These are phyloP conservation scores for Perca fluviatilis DNA, from an alignment of 2,113 vertebrate species.

Conservation along the genomic window DNA sequence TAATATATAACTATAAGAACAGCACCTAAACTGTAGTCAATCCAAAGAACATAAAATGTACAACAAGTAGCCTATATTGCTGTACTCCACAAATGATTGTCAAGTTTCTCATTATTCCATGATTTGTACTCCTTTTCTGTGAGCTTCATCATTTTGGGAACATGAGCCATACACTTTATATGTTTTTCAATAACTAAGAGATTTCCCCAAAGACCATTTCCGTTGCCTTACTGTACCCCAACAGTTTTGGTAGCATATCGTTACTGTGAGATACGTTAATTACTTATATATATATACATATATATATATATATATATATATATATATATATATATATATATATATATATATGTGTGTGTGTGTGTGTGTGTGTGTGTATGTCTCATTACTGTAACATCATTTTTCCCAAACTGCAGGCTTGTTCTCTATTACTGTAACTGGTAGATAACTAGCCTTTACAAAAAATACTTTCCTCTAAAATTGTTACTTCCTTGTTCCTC, in stretches of 20 bases:
- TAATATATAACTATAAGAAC: background rate
- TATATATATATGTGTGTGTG: no score
- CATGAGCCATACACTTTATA: background rate
- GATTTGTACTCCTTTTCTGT: no score
- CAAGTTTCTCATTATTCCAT: background rate
- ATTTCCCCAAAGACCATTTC: background rate
- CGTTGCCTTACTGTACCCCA: background rate
- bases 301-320: no score
- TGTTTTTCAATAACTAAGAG: background rate
- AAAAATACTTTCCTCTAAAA: background rate
- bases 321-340: no score
- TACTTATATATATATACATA: no score
- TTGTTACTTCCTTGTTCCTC: background rate
- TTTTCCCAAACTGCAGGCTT: background rate
- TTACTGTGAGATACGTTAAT: no score
- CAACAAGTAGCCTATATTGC: background rate
- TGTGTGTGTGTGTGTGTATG: no score
- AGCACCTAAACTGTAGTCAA: background rate
- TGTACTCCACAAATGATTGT: background rate
- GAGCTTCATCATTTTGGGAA: background rate
- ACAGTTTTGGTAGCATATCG: background rate
- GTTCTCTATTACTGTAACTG: background rate
- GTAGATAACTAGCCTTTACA: constrained; percentile 1
- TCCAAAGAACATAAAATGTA: background rate
- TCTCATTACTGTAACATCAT: background rate